These are phyloP conservation scores for Daktulosphaira vitifoliae DNA, from an alignment of 1,140 invertebrate species.

Conservation along the genomic window DNA sequence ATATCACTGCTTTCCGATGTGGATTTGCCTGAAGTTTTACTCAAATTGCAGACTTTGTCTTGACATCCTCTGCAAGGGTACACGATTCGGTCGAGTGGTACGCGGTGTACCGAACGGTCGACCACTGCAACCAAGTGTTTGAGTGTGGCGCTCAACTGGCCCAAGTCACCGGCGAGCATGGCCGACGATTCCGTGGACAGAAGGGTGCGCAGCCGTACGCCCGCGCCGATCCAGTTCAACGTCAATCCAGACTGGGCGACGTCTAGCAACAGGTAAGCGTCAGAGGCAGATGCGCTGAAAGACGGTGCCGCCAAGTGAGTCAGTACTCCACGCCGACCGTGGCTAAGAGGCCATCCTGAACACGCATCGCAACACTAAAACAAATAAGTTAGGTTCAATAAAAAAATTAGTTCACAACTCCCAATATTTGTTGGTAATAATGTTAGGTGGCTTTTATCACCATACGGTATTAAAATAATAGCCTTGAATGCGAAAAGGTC, in stretches of 20 bases:
- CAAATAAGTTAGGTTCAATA: not conserved
- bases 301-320: slow-evolving; percentile 3
- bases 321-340: slow-evolving; percentile 8
- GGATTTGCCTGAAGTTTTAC: too few species aligned
- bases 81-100: slow-evolving; percentile 17
- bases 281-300: not conserved
- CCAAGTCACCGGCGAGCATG: slow-evolving; percentile 20
- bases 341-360: slow-evolving; percentile 11
- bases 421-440: too few species aligned
- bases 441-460: too few species aligned
- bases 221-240: slow-evolving; percentile 20
- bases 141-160: slow-evolving; percentile 16
- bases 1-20: too few species aligned
- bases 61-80: slow-evolving; percentile 15
- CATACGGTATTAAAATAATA: too few species aligned
- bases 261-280: slow-evolving; percentile 26
- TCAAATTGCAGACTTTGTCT: slow-evolving; percentile 1
- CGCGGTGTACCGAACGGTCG: slow-evolving; percentile 19
- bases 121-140: slow-evolving; percentile 25
- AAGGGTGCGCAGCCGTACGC: slow-evolving; percentile 9
- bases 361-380: slow-evolving; percentile 10
- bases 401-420: too few species aligned
- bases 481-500: slow-evolving; percentile 14
- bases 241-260: slow-evolving; percentile 3
- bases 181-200: slow-evolving; percentile 15